phyloP scores from a whole-genome alignment of 2,113 vertebrate species.

The Anguilla rostrata region DNA sequence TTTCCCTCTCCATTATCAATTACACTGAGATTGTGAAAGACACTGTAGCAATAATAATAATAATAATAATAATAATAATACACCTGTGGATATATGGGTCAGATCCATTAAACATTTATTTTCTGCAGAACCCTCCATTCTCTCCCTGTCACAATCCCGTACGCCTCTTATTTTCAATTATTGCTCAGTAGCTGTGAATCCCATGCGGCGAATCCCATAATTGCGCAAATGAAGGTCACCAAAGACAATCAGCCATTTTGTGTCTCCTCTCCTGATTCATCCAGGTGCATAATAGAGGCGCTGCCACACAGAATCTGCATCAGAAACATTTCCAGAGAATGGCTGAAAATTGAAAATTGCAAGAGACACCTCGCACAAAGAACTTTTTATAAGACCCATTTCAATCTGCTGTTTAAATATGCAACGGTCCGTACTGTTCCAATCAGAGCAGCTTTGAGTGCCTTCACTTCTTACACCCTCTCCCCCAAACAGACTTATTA shows the following conservation, averaged over 20 bases:
- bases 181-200: slow-evolving; percentile 21
- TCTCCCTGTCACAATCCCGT: slow-evolving; percentile 17
- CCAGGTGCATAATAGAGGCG: slow-evolving; percentile 42
- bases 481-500: slow-evolving; percentile 53
- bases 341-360: slow-evolving; percentile 48
- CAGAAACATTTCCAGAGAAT: slow-evolving; percentile 44
- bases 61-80: neutral
- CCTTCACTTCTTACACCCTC: slow-evolving; percentile 23
- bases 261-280: slow-evolving; percentile 40
- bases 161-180: slow-evolving; percentile 35
- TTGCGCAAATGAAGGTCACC: slow-evolving; percentile 58
- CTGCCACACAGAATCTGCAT: slow-evolving; percentile 29
- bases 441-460: slow-evolving; percentile 52
- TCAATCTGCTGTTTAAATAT: slow-evolving; percentile 56
- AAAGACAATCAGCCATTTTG: slow-evolving; percentile 55
- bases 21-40: no score
- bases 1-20: no score
- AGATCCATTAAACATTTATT: neutral
- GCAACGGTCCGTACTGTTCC: slow-evolving; percentile 44
- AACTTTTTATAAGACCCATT: slow-evolving; percentile 50
- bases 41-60: no score
- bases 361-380: slow-evolving; percentile 48
- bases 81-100: neutral
- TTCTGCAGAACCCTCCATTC: neutral
- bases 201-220: slow-evolving; percentile 45